These are phyloP conservation scores for Asbolus verrucosus DNA, from an alignment of 1,140 invertebrate genomes.

Conservation along the genomic window DNA sequence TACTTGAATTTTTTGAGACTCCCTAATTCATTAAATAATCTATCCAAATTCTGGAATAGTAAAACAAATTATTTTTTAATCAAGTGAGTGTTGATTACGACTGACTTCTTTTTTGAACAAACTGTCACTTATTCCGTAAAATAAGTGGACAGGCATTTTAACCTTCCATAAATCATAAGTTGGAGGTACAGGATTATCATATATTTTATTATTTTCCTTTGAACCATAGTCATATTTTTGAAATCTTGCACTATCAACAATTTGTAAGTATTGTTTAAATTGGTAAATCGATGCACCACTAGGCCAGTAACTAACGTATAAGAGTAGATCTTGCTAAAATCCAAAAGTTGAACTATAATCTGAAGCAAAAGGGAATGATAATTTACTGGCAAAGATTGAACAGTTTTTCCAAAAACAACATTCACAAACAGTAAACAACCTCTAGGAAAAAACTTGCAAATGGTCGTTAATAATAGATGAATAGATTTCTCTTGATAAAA, in stretches of 20 bases:
- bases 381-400: neutral
- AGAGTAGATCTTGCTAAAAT: slow-evolving; percentile 3
- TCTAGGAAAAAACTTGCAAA: neutral
- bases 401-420: slow-evolving; percentile 7
- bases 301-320: slow-evolving; percentile 2
- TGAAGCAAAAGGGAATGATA: neutral
- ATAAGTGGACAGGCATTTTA: slow-evolving; percentile 68
- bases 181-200: slow-evolving; percentile 67
- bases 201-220: slow-evolving; percentile 66
- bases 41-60: slow-evolving; percentile 12
- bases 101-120: slow-evolving; percentile 58
- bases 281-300: slow-evolving; percentile 25
- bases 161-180: slow-evolving; percentile 70
- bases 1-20: neutral
- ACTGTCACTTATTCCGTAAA: slow-evolving; percentile 69
- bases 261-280: slow-evolving; percentile 36
- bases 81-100: neutral
- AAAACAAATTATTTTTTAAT: neutral
- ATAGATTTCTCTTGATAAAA: neutral
- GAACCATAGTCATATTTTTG: slow-evolving; percentile 75
- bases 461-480: neutral
- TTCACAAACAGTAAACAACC: neutral
- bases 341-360: neutral
- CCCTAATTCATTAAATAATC: slow-evolving; percentile 1
- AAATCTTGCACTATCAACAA: slow-evolving; percentile 68